Conservation (phyloP, 2,797 vertebrate species). For the Diglossa cyanea region DNA sequence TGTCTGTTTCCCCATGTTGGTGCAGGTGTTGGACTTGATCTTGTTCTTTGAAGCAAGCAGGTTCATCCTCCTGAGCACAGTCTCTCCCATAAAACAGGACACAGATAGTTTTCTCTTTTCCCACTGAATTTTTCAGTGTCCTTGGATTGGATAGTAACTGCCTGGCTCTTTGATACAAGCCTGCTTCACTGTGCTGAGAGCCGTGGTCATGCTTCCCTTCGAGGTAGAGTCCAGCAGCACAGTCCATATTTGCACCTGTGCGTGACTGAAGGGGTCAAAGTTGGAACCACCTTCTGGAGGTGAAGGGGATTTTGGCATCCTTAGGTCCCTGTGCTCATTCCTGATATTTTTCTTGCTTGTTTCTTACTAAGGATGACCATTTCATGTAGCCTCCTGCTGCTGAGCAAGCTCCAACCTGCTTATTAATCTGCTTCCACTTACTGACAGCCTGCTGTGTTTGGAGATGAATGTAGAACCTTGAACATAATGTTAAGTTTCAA, state of each 20-base stretch:
- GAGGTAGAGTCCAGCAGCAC: background rate
- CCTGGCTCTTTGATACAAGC: background rate
- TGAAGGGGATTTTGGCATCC: background rate
- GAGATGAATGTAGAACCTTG: background rate
- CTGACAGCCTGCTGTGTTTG: background rate
- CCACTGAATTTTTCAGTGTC: background rate
- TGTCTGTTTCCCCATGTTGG: background rate
- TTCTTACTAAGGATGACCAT: background rate
- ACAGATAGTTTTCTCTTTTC: background rate
- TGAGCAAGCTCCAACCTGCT: background rate
- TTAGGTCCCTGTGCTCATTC: background rate
- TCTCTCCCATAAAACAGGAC: background rate
- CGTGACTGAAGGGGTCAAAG: background rate
- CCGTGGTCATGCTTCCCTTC: background rate
- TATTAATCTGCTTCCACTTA: background rate
- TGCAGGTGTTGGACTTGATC: background rate
- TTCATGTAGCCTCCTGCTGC: background rate
- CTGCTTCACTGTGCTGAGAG: background rate
- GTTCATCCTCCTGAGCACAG: background rate
- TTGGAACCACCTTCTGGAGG: background rate
- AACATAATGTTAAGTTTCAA: background rate
- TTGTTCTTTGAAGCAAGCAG: background rate
- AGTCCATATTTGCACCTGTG: accelerated
- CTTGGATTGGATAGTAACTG: background rate
- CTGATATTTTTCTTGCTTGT: background rate